Evolutionary conservation across 2,113 vertebrate species (phyloP), one percentile per base, ranked within the genome.

Genomic region (Kobus ellipsiprymnus): DNA sequence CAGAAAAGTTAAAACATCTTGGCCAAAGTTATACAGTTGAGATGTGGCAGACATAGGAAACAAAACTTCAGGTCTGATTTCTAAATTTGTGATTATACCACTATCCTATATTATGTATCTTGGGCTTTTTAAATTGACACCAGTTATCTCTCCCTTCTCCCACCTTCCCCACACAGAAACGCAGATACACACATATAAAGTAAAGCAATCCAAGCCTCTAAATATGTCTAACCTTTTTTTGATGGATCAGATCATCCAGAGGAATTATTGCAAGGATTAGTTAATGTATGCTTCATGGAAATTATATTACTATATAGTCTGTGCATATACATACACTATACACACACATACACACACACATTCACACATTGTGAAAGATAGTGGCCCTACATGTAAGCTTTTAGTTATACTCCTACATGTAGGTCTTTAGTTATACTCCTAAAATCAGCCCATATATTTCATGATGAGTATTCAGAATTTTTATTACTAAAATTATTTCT

Each of bases 401-500:
- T 48, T 48, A 78, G 27, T 78, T 48, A 78, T 78, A 78, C 74
- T 78, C 25, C 40, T 78, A 46, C 67, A 74, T 74, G 67, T 74
- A 74, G 67, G 7, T 95, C 57, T 80, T 48, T 86, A 88, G 8
- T 57, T 87, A 10, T 11, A 83, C 2, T 90, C 17, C 40, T 85
- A 92, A 89, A 87, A 44, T 95, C n/a, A 87, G 0, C 5, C 87
- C 36, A 77, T 50, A 59, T 54, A 87, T 86, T 96, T 59, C 13
- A 78, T 81, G 44, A 1, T 92, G 29, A 52, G 3, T 81, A 48
- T 60, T 91, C 40, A 27, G 7, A 52, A 85, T 46, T 74, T 90
- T 92, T 94, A 83, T 62, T 78, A 19, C 14, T n/a, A 54, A 96
- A 96, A 50, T 64, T 25, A 25, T 52, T 74, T 95, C 64, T 1